Conservation (phyloP, 2,113 vertebrate species). For the Antennarius striatus region DNA sequence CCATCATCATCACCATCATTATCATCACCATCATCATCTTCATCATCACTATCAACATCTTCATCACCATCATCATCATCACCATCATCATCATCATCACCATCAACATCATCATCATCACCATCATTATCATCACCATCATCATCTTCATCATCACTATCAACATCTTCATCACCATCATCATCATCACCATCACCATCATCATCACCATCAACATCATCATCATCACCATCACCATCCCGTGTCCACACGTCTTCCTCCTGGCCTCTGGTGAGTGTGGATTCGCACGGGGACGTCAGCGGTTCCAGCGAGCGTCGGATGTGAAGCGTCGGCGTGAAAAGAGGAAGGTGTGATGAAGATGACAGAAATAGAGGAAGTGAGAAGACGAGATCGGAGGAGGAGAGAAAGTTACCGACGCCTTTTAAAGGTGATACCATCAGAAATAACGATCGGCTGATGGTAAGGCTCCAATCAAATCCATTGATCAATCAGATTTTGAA, state of each 20-base stretch:
- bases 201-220: not conserved
- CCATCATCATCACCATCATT: not conserved
- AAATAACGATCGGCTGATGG: too few species aligned
- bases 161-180: constrained; percentile 38
- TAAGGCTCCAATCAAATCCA: too few species aligned
- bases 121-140: not conserved
- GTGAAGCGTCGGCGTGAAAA: constrained; percentile 24
- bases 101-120: constrained; percentile 9
- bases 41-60: too few species aligned
- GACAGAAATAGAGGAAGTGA: constrained; percentile 55
- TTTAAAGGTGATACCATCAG: too few species aligned
- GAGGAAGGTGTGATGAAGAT: constrained; percentile 43
- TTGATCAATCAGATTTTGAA: too few species aligned
- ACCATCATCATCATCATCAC: constrained; percentile 7
- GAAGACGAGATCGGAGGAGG: not conserved
- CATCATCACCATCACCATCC: too few species aligned
- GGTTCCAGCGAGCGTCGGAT: constrained; percentile 28
- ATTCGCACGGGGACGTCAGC: constrained; percentile 11
- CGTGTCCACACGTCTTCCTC: not conserved
- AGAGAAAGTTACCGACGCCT: too few species aligned
- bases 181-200: constrained; percentile 2
- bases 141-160: too few species aligned
- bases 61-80: too few species aligned
- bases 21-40: not conserved
- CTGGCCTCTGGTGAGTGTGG: too few species aligned